Percentiles rank a stretch among this genome's conserved stretches.
Evolutionary conservation across 2,888 invertebrate genomes (phyloP).

Genomic region (Dicyrtoma fusca): DNA sequence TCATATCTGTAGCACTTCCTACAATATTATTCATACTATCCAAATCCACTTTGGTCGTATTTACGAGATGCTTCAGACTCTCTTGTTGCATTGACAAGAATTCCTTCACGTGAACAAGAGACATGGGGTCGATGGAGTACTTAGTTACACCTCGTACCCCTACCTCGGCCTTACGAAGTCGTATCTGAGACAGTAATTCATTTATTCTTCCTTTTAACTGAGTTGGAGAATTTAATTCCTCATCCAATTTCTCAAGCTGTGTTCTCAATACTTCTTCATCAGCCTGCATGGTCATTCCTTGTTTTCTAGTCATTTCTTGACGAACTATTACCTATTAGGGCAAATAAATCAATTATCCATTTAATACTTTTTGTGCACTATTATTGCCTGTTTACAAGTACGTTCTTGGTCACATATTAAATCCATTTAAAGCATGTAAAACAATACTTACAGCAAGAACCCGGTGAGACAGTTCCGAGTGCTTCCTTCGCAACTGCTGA

Average conservation of each 20-base stretch:
- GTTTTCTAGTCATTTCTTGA: slow-evolving; percentile 85
- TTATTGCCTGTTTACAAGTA: background rate
- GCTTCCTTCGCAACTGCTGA: slow-evolving; percentile 77
- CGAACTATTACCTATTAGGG: slow-evolving; percentile 74
- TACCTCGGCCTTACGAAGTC: slow-evolving; percentile 67
- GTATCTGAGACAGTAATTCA: slow-evolving; percentile 85
- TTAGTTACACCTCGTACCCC: slow-evolving; percentile 65
- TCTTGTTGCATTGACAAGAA: slow-evolving; percentile 85
- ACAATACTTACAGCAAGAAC: slow-evolving; percentile 71
- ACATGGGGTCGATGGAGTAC: slow-evolving; percentile 74
- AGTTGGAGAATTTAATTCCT: slow-evolving; percentile 86
- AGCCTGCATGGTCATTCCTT: slow-evolving; percentile 81
- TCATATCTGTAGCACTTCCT: slow-evolving; percentile 63
- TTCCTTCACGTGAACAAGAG: slow-evolving; percentile 67
- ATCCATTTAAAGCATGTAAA: background rate
- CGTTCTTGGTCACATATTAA: background rate
- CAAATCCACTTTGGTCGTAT: slow-evolving; percentile 79
- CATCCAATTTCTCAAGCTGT: slow-evolving; percentile 81
- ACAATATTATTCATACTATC: slow-evolving; percentile 76
- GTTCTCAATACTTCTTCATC: slow-evolving; percentile 90
- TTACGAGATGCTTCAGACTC: slow-evolving; percentile 82
- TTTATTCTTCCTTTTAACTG: slow-evolving; percentile 90
- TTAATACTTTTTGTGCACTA: background rate
- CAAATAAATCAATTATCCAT: background rate
- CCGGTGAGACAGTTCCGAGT: slow-evolving; percentile 80